These are phyloP conservation scores for Iselma pallidipennis DNA, from an alignment of 2,888 invertebrate genomes.

Conservation along the genomic window DNA sequence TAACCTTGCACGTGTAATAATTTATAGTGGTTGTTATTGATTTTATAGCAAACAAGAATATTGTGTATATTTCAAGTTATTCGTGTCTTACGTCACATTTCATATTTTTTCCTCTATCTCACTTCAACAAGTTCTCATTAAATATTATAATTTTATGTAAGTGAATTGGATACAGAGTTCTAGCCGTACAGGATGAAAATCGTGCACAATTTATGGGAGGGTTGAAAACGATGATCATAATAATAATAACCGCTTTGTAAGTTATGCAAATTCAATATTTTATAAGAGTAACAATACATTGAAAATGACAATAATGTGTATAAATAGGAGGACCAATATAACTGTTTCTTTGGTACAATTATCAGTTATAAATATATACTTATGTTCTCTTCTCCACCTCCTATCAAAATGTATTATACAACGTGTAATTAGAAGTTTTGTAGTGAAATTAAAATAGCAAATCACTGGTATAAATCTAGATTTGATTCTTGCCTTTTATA, in stretches of 20 bases:
- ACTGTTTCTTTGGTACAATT: constrained; percentile 2
- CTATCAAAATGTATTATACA: background rate
- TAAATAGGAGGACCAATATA: background rate
- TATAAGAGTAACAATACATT: background rate
- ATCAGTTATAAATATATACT: background rate
- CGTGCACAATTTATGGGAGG: constrained; percentile 10
- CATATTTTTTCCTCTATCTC: too few relatives aligned
- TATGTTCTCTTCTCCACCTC: background rate
- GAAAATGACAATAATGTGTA: background rate
- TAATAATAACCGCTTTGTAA: constrained; percentile 18
- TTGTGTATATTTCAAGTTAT: background rate
- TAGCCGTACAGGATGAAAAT: background rate
- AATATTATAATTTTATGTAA: background rate
- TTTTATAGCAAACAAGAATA: background rate
- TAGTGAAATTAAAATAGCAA: background rate
- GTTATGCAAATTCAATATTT: constrained; percentile 21
- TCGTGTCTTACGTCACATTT: background rate
- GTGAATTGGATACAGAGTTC: background rate
- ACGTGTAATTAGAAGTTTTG: background rate
- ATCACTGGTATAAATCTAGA: too few relatives aligned
- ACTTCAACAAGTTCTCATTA: background rate
- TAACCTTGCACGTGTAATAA: background rate
- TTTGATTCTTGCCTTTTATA: background rate
- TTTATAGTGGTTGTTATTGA: background rate
- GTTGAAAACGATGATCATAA: constrained; percentile 6